Percentiles rank a stretch among this genome's conserved stretches.
phyloP scores from a whole-genome alignment of 2,888 invertebrate genomes.

The Apomyelois bistriatella region DNA sequence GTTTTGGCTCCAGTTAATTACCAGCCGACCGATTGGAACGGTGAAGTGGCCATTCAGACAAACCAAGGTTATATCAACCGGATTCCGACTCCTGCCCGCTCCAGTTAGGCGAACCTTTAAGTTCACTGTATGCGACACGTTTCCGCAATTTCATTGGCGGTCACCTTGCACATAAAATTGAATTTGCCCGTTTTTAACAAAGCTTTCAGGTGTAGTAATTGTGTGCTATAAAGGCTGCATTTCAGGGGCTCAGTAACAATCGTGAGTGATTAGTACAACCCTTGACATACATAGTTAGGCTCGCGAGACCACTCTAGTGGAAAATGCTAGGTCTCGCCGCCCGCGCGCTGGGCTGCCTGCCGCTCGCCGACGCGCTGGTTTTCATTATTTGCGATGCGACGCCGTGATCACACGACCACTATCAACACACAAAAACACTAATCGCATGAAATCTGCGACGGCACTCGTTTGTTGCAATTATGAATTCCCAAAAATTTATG shows the following conservation, averaged over 20 bases:
- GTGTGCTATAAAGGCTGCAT: conserved; percentile 35
- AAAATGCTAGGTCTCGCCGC: conserved; percentile 68
- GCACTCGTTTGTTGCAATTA: not conserved
- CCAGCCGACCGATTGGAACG: conserved; percentile 66
- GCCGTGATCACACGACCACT: not conserved
- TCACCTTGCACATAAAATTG: conserved; percentile 17
- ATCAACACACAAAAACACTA: not conserved
- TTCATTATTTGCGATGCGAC: not conserved
- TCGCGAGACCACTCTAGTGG: conserved; percentile 68
- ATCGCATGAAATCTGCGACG: not conserved
- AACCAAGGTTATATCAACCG: conserved; percentile 74
- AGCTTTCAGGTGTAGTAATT: conserved; percentile 28
- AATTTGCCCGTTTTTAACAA: conserved; percentile 24
- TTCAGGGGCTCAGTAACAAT: conserved; percentile 68
- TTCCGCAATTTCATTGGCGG: conserved; percentile 57
- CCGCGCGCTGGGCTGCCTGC: conserved; percentile 30
- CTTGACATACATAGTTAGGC: conserved; percentile 72
- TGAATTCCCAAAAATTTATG: no score
- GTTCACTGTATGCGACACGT: conserved; percentile 49
- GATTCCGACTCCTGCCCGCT: conserved; percentile 72
- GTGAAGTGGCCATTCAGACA: conserved; percentile 72
- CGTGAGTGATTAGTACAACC: conserved; percentile 69
- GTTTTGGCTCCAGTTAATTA: conserved; percentile 57
- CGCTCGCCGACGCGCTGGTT: conserved; percentile 26
- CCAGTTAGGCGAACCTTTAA: conserved; percentile 73